phyloP scores from a whole-genome alignment of 2,797 vertebrate genomes.

The Pelochelys cantorii region DNA sequence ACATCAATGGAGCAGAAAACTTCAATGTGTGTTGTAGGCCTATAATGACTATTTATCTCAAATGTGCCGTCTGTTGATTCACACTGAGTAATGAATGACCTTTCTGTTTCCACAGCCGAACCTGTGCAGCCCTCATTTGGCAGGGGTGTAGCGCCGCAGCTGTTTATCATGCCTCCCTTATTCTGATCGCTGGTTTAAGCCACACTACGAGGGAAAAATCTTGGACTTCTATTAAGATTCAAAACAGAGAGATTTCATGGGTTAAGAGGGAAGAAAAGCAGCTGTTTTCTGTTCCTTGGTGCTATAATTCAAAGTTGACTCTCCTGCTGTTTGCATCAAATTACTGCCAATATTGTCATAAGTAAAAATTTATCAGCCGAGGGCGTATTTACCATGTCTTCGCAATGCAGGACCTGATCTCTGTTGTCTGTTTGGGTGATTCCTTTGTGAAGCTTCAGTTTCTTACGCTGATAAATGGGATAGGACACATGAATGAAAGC shows the following conservation, averaged over 20 bases:
- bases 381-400: conserved; percentile 57
- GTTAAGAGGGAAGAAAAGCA: conserved; percentile 57
- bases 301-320: conserved; percentile 53
- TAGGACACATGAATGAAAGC: conserved; percentile 49
- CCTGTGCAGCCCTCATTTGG: conserved; percentile 70
- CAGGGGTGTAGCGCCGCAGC: conserved; percentile 63
- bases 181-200: conserved; percentile 67
- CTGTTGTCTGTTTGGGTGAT: conserved; percentile 3
- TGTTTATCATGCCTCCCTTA: conserved; percentile 87
- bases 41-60: conserved; percentile 85
- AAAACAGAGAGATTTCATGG: conserved; percentile 50
- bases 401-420: conserved; percentile 32
- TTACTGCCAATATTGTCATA: conserved; percentile 57
- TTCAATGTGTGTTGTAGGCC: conserved; percentile 78
- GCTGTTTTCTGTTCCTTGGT: conserved; percentile 11
- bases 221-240: conserved; percentile 39
- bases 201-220: conserved; percentile 60
- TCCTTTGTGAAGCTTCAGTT: conserved; percentile 54
- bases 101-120: conserved; percentile 82
- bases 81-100: conserved; percentile 86
- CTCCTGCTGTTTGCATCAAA: conserved; percentile 52
- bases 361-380: conserved; percentile 58
- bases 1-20: conserved; percentile 74
- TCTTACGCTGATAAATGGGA: conserved; percentile 52
- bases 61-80: conserved; percentile 79